These are phyloP conservation scores for Aurelia aurita DNA, from an alignment of 30 jellyfish, hydroid and myxozoan species.

Conservation along the genomic window DNA sequence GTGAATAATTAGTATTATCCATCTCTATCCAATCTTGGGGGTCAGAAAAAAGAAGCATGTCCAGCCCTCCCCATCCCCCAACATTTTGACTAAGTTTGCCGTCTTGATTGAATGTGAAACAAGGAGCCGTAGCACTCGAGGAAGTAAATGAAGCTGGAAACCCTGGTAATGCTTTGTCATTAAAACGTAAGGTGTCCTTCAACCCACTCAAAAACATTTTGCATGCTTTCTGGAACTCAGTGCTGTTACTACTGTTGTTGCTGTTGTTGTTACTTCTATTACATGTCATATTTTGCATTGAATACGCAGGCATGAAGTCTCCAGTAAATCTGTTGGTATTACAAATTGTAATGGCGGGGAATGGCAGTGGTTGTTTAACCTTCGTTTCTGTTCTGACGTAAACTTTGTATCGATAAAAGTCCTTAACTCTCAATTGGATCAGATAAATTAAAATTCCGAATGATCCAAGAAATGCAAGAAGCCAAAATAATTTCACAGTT, in stretches of 20 bases:
- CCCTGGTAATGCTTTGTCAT: constrained; percentile 4
- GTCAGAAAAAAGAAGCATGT: constrained; percentile 34
- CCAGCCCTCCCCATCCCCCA: constrained; percentile 33
- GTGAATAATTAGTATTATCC: not conserved
- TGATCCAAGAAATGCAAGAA: constrained; percentile 20
- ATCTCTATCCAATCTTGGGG: constrained; percentile 8
- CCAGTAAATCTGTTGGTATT: constrained; percentile 30
- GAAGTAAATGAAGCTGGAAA: constrained; percentile 26
- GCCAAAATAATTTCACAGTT: constrained; percentile 9
- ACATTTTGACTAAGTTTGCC: constrained; percentile 23
- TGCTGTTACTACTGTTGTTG: not conserved
- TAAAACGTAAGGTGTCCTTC: constrained; percentile 40
- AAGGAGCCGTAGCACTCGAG: not conserved
- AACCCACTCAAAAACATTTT: constrained; percentile 42
- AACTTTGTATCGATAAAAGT: constrained; percentile 24
- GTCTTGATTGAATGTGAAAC: constrained; percentile 46
- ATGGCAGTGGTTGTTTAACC: constrained; percentile 36
- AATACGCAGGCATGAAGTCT: not conserved
- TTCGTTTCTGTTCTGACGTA: constrained; percentile 19
- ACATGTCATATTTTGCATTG: constrained; percentile 18
- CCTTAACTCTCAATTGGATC: constrained; percentile 3
- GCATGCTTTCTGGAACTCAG: constrained; percentile 51
- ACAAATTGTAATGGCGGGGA: constrained; percentile 50
- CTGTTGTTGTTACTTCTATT: not conserved
- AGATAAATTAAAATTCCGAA: not conserved